Evolutionary conservation across 2,888 invertebrate species (phyloP).

Genomic region (Campaea margaritaria): DNA sequence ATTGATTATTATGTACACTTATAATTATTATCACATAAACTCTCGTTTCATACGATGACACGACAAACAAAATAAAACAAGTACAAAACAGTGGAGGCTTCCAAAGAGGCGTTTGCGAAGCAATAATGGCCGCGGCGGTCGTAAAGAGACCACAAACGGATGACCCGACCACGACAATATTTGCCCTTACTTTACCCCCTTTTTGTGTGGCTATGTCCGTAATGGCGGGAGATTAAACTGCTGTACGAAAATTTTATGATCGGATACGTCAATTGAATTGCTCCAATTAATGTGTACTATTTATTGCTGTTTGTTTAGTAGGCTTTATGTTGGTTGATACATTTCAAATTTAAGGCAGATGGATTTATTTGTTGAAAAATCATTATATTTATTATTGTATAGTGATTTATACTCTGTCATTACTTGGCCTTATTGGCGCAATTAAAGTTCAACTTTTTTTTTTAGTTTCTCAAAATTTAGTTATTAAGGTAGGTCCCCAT

Average conservation of each 20-base stretch:
- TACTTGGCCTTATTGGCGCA: too few species aligned
- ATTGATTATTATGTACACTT: too few species aligned
- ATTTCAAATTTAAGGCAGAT: too few species aligned
- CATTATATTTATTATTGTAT: too few species aligned
- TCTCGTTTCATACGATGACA: background rate
- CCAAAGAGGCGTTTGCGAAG: conserved; percentile 18
- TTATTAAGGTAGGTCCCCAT: too few species aligned
- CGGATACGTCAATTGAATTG: conserved; percentile 5
- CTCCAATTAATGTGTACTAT: background rate
- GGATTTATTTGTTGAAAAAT: too few species aligned
- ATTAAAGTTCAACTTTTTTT: too few species aligned
- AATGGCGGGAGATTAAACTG: conserved; percentile 8
- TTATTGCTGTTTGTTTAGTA: background rate
- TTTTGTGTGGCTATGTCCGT: conserved; percentile 5
- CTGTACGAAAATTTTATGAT: conserved; percentile 6
- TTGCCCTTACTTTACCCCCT: conserved; percentile 15
- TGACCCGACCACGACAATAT: conserved; percentile 11
- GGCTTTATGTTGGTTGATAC: background rate
- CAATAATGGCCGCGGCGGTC: conserved; percentile 13
- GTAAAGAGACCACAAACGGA: conserved; percentile 14
- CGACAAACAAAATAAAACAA: background rate
- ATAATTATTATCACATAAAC: too few species aligned
- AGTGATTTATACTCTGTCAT: too few species aligned
- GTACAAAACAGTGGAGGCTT: conserved; percentile 3
- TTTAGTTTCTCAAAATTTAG: too few species aligned